phyloP scores from a whole-genome alignment of 2,888 invertebrate species.

The Aproaerema taeniolella region DNA sequence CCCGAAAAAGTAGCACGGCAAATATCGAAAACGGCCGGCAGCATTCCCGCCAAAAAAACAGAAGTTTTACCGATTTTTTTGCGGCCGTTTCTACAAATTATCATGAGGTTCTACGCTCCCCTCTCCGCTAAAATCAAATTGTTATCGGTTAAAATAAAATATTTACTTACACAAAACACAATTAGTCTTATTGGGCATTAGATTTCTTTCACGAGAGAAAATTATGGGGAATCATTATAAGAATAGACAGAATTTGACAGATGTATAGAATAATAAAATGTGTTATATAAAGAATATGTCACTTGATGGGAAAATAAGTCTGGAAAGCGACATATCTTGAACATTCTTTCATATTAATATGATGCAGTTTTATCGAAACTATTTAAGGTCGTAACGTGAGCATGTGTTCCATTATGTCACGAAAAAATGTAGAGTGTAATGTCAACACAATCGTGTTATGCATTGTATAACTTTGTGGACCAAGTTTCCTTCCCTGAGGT shows the following conservation, averaged over 20 bases:
- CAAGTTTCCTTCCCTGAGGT: no score
- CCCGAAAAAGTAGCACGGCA: slow-evolving; percentile 37
- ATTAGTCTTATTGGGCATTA: slow-evolving; percentile 24
- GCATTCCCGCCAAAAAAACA: slow-evolving; percentile 47
- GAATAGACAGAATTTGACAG: no score
- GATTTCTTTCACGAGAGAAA: slow-evolving; percentile 27
- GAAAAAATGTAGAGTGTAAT: no score
- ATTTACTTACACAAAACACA: slow-evolving; percentile 21
- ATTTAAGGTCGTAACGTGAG: not conserved
- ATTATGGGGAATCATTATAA: slow-evolving; percentile 27
- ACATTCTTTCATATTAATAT: slow-evolving; percentile 16
- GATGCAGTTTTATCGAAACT: slow-evolving; percentile 46
- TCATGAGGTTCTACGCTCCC: slow-evolving; percentile 66
- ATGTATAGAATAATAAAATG: slow-evolving; percentile 36
- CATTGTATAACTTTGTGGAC: no score
- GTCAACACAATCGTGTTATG: no score
- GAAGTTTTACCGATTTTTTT: slow-evolving; percentile 61
- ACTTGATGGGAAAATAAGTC: slow-evolving; percentile 22
- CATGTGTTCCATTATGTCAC: not conserved
- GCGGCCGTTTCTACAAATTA: slow-evolving; percentile 55
- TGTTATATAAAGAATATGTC: slow-evolving; percentile 39
- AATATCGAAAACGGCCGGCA: slow-evolving; percentile 38
- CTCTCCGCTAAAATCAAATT: slow-evolving; percentile 74
- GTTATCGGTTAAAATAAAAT: slow-evolving; percentile 50
- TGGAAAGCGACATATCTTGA: slow-evolving; percentile 30